These are phyloP conservation scores for Pteruthius melanotis DNA, from an alignment of 2,113 vertebrate species.

Conservation along the genomic window DNA sequence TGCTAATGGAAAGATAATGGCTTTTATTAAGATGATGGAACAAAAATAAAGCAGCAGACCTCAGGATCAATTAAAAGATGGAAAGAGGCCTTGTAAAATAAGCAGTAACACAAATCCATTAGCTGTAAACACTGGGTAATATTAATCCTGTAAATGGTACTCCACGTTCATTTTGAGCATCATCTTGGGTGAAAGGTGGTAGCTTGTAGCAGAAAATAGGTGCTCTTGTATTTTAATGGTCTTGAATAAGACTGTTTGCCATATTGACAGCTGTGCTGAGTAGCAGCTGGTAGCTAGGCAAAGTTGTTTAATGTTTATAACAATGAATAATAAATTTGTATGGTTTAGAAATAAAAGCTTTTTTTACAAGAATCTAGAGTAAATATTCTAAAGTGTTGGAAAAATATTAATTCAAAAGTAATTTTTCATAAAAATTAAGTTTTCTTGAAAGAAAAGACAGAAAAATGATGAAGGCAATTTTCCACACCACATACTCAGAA, in stretches of 20 bases:
- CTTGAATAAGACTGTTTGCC: constrained; percentile 26
- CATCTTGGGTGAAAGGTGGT: constrained; percentile 49
- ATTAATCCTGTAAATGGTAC: constrained; percentile 50
- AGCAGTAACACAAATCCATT: constrained; percentile 46
- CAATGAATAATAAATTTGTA: not conserved
- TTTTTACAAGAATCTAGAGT: not conserved
- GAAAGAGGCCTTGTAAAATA: constrained; percentile 52
- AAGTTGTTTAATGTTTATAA: constrained; percentile 33
- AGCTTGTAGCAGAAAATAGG: constrained; percentile 44
- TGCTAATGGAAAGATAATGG: constrained; percentile 68
- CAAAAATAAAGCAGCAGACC: constrained; percentile 47
- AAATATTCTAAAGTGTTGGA: not conserved
- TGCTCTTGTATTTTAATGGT: constrained; percentile 43
- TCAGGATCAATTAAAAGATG: constrained; percentile 52
- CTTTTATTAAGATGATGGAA: constrained; percentile 53
- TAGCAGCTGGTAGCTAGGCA: constrained; percentile 3
- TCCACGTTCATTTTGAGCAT: not conserved
- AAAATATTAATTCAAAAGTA: not conserved
- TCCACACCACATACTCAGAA: not conserved
- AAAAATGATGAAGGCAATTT: not conserved
- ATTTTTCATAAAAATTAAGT: not conserved
- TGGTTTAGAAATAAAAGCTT: not conserved
- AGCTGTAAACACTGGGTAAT: constrained; percentile 39
- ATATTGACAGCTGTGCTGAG: constrained; percentile 25
- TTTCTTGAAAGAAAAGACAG: not conserved